Conservation (phyloP, 1,140 invertebrate species). For the Pseudachorutes palmiensis region DNA sequence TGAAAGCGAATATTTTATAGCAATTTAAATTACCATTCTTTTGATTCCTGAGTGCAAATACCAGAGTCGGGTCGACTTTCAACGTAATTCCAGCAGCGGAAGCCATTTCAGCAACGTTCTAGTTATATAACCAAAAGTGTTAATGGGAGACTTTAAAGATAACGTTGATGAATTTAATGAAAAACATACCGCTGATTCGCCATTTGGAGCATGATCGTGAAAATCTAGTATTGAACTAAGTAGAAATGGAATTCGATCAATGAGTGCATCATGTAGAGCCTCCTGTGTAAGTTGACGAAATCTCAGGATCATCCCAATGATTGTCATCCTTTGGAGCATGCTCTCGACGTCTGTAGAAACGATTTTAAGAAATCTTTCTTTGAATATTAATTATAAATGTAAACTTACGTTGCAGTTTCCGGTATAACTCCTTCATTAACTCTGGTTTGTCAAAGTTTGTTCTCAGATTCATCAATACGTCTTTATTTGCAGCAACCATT, state of each 20-base stretch:
- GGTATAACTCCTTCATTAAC: constrained; percentile 96
- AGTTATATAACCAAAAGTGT: constrained; percentile 27
- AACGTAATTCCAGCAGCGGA: constrained; percentile 86
- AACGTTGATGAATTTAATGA: background rate
- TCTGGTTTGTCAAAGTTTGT: constrained; percentile 96
- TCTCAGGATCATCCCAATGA: constrained; percentile 93
- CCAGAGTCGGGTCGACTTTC: constrained; percentile 89
- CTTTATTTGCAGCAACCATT: constrained; percentile 83
- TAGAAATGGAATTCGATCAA: constrained; percentile 92
- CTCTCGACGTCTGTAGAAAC: constrained; percentile 68
- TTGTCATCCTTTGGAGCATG: constrained; percentile 91
- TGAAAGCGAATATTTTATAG: no score
- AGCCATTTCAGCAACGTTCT: constrained; percentile 92
- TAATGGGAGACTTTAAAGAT: background rate
- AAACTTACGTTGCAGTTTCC: constrained; percentile 61
- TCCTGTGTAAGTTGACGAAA: constrained; percentile 89
- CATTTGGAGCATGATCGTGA: constrained; percentile 79
- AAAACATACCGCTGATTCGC: constrained; percentile 68
- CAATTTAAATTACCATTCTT: constrained; percentile 75
- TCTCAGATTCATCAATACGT: constrained; percentile 75
- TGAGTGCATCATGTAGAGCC: constrained; percentile 85
- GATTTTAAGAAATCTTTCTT: no score
- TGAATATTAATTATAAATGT: background rate
- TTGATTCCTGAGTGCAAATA: constrained; percentile 74
- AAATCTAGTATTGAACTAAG: constrained; percentile 91